phyloP scores from a whole-genome alignment of 2,888 invertebrate genomes.

The Norana najaformis region DNA sequence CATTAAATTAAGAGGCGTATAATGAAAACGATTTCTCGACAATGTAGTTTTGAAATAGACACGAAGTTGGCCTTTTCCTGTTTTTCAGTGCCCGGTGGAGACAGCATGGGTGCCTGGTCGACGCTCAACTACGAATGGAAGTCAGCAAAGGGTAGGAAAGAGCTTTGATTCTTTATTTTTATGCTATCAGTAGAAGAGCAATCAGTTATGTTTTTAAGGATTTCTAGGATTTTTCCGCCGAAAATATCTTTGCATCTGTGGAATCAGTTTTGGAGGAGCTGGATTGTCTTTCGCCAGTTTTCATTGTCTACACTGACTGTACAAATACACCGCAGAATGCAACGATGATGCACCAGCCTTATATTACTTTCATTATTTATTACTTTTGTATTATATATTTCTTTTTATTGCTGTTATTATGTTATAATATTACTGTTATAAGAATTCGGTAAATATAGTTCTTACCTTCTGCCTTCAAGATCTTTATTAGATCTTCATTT shows the following conservation, averaged over 20 bases:
- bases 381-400: neutral
- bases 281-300: neutral
- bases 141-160: conserved; percentile 32
- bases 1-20: too few relatives aligned
- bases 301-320: neutral
- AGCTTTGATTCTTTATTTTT: neutral
- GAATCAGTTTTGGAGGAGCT: neutral
- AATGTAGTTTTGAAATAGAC: too few relatives aligned
- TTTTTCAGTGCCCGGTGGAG: conserved; percentile 1
- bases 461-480: neutral
- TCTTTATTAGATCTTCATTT: neutral
- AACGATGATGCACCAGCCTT: neutral
- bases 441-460: neutral
- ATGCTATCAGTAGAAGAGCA: neutral
- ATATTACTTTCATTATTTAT: too few relatives aligned
- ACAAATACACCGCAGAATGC: neutral
- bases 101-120: conserved; percentile 32
- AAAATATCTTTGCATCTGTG: neutral
- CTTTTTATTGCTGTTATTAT: too few relatives aligned
- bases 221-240: neutral
- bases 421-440: neutral
- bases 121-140: conserved; percentile 38
- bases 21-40: too few relatives aligned
- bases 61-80: neutral
- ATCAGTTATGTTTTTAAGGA: neutral